phyloP scores from a whole-genome alignment of 2,888 invertebrate species.

The Thecocarcelia acutangulata region DNA sequence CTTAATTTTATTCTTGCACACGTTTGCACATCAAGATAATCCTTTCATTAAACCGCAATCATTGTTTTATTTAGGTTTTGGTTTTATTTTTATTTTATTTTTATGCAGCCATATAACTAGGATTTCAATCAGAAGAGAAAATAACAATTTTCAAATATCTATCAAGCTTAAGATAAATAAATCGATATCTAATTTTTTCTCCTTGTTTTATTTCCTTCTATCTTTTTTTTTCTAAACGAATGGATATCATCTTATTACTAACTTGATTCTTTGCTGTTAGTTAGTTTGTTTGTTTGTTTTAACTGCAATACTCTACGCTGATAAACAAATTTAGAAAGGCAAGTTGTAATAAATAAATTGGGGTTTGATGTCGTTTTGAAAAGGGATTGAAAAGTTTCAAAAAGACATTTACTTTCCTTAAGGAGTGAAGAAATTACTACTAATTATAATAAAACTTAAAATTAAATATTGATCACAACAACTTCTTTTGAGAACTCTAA shows the following conservation, averaged over 20 bases:
- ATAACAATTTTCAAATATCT: conserved; percentile 65
- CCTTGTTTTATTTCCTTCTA: not conserved
- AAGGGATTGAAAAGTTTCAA: too few species aligned
- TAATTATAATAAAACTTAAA: too few species aligned
- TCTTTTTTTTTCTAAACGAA: conserved; percentile 12
- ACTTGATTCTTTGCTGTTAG: conserved; percentile 14
- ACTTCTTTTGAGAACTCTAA: too few species aligned
- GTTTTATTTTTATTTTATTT: conserved; percentile 11
- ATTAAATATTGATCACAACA: too few species aligned
- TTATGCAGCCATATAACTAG: not conserved
- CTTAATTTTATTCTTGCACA: conserved; percentile 63
- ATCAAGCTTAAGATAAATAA: conserved; percentile 66
- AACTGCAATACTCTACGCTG: conserved; percentile 16
- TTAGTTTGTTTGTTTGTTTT: conserved; percentile 21
- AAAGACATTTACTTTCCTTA: too few species aligned
- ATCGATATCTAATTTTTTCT: conserved; percentile 62
- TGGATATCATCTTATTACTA: conserved; percentile 60
- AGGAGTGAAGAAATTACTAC: too few species aligned
- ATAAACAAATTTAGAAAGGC: too few species aligned
- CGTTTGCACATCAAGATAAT: conserved; percentile 65
- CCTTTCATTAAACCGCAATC: conserved; percentile 69
- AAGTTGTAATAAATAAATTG: too few species aligned
- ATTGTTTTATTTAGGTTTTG: conserved; percentile 57
- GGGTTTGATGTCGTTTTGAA: too few species aligned
- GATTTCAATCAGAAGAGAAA: conserved; percentile 31